These are phyloP conservation scores for Lasius fuliginosus DNA, from an alignment of 2,888 invertebrate species.

Conservation along the genomic window DNA sequence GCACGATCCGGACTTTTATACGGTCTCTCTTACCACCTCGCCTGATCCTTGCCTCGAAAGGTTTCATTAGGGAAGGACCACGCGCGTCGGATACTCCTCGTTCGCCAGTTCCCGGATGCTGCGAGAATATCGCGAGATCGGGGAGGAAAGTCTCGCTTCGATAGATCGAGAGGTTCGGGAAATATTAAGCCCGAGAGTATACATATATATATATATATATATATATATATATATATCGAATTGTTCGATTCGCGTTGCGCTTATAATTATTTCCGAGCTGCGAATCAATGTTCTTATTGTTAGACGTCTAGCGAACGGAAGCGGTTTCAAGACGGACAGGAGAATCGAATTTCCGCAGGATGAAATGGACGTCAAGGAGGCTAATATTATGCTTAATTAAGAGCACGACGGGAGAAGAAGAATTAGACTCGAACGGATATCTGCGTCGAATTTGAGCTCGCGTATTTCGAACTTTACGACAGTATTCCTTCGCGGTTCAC, in stretches of 20 bases:
- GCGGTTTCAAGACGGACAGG: neutral
- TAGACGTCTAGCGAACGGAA: neutral
- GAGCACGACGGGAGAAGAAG: no score
- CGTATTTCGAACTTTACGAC: neutral
- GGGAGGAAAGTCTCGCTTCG: conserved; percentile 38
- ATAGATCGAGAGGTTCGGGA: conserved; percentile 9
- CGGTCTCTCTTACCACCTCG: conserved; percentile 50
- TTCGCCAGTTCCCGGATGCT: conserved; percentile 35
- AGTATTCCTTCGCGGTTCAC: neutral
- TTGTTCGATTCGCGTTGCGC: conserved; percentile 20
- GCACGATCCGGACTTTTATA: conserved; percentile 48
- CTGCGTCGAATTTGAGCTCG: neutral
- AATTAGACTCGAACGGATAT: neutral
- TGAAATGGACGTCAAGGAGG: neutral
- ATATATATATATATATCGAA: neutral
- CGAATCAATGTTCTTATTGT: neutral
- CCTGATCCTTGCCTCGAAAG: conserved; percentile 60
- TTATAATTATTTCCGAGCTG: conserved; percentile 23
- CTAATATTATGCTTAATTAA: neutral
- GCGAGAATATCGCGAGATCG: conserved; percentile 41
- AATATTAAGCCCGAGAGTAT: conserved; percentile 34
- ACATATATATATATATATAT: neutral
- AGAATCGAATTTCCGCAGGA: conserved; percentile 20
- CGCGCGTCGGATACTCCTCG: conserved; percentile 52
- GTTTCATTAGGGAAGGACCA: conserved; percentile 64